These are phyloP conservation scores for Eurypyga helias DNA, from an alignment of 2,113 vertebrate species.

Conservation along the genomic window DNA sequence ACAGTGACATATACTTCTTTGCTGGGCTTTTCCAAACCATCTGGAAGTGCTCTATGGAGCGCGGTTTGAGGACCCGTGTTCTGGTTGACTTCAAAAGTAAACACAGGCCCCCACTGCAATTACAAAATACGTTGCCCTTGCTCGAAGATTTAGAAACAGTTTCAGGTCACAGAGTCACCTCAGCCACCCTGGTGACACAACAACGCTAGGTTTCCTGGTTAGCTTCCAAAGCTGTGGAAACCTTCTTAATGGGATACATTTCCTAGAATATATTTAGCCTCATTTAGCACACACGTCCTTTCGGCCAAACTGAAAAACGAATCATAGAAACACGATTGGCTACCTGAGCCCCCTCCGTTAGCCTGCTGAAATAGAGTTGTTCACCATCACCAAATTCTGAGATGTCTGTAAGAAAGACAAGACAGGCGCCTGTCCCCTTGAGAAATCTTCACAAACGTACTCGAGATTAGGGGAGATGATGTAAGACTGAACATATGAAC, in stretches of 20 bases:
- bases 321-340: neutral
- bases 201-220: neutral
- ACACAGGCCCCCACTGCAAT: neutral
- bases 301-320: neutral
- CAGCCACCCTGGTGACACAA: neutral
- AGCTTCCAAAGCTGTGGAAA: neutral
- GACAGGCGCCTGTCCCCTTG: rapidly evolving
- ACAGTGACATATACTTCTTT: neutral
- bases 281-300: neutral
- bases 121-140: neutral
- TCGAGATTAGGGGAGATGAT: neutral
- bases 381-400: neutral
- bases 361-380: neutral
- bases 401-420: neutral
- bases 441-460: neutral
- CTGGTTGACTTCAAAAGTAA: conserved; percentile 30
- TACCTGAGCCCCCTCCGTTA: neutral
- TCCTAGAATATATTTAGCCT: neutral
- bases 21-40: neutral
- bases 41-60: conserved; percentile 32
- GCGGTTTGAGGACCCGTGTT: neutral
- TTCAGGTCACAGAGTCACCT: conserved; percentile 21
- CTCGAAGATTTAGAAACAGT: conserved; percentile 12
- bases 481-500: neutral
- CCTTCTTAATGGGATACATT: neutral